A percentile compares a stretch with the other conserved stretches of the same genome.
phyloP scores from a whole-genome alignment of 2,113 vertebrate genomes.

The Elephas maximus region DNA sequence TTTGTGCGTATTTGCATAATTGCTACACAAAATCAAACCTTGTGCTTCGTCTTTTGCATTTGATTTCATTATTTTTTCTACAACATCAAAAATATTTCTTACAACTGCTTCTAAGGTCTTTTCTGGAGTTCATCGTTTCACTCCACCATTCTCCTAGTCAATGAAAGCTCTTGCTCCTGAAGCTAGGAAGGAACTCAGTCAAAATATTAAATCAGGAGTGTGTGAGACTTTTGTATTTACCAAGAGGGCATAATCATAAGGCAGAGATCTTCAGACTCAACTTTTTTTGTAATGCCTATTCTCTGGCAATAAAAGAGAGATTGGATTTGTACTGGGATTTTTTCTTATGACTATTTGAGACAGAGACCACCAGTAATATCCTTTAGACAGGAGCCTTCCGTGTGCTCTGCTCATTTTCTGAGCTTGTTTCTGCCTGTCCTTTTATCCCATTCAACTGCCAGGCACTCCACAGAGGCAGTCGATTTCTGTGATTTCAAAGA shows the following conservation, averaged over 20 bases:
- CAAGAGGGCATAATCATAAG: background rate
- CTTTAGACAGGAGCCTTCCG: background rate
- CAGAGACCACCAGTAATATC: background rate
- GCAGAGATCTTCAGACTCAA: slow-evolving; percentile 28
- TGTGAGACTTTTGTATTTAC: background rate
- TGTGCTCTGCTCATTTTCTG: background rate
- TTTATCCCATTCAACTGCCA: slow-evolving; percentile 4
- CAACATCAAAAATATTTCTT: slow-evolving; percentile 29
- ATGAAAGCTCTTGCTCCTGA: background rate
- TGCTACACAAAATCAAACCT: slow-evolving; percentile 72
- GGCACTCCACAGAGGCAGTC: background rate
- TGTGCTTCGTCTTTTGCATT: slow-evolving; percentile 26
- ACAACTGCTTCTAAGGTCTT: slow-evolving; percentile 48
- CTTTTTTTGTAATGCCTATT: background rate
- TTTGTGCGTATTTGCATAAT: slow-evolving; percentile 76
- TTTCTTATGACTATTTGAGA: background rate
- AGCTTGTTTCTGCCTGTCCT: slow-evolving; percentile 54
- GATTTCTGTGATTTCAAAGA: background rate
- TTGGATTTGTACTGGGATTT: fast-evolving
- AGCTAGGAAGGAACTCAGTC: background rate
- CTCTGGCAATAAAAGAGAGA: slow-evolving; percentile 20
- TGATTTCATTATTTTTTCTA: slow-evolving; percentile 42
- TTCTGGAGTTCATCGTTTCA: slow-evolving; percentile 4
- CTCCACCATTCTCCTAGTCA: background rate
- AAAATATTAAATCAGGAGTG: background rate